Evolutionary conservation across 1,140 invertebrate genomes (phyloP), one percentile per base, ranked within the genome.

Genomic region (Gryon sp.): DNA sequence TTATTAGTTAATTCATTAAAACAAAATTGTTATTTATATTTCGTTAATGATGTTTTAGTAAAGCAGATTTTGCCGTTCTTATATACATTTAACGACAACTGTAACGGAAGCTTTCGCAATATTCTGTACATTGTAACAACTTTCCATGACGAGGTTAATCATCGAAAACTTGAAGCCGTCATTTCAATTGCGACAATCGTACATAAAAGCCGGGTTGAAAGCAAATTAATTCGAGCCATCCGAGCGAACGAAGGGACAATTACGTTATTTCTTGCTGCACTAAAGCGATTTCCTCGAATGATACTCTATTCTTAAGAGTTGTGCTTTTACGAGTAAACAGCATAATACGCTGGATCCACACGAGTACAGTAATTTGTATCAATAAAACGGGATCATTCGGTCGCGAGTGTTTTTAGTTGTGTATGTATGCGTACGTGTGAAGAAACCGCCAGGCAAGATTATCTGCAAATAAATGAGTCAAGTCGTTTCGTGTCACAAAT

Each of bases 391-490:
- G 59, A 73, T 63, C 68, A 57, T 41, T 63, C 22, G 40, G 59
- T 28, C 40, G 48, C 36, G 20, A 15, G 19, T 24, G 20, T 7
- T 11, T 16, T 22, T 12, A 20, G 5, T 7, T 40, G 16, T 40
- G 15, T 40, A 12, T 16, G 15, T 8, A 9, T 26, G 11, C 24
- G 20, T 3, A 36, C 28, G 32, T 34, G 53, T 52, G 46, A 20
- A n/a, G 38, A 45, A 53, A 43, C 30, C 43, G 16, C 45, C 36
- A 45, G 40, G 43, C 45, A 18, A 70, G 66, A 70, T 70, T 70
- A 70, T 70, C 66, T 70, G 66, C 66, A 53, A 70, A 70, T 70
- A 70, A 70, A 70, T 70, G 66, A 70, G 66, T 52, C 45, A 26
- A 70, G 53, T 70, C 41, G 66, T 70, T 60, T 52, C 20, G 45